Conservation (phyloP, 2,797 vertebrate species). For the Zenarchopterus dispar region DNA sequence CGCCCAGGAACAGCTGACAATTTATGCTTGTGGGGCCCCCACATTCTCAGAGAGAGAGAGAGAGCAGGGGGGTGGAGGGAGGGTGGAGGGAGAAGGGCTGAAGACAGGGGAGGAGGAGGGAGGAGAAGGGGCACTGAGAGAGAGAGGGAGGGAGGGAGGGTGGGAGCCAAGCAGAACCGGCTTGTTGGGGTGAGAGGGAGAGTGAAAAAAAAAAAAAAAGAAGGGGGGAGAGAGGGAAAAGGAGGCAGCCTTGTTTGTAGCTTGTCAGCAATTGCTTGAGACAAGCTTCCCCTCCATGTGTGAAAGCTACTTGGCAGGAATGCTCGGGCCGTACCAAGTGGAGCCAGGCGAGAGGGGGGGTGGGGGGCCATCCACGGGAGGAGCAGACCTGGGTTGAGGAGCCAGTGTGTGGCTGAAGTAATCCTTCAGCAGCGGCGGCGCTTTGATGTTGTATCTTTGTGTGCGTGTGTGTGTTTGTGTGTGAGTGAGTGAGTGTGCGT, state of each 20-base stretch:
- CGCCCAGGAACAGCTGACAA: slow-evolving; percentile 84
- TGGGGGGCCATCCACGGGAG: slow-evolving; percentile 83
- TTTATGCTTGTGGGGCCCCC: slow-evolving; percentile 82
- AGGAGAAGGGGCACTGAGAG: not conserved
- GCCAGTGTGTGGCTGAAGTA: slow-evolving; percentile 88
- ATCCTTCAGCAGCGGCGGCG: slow-evolving; percentile 87
- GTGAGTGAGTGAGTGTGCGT: slow-evolving; percentile 39
- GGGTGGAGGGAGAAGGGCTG: not conserved
- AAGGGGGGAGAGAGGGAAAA: slow-evolving; percentile 48
- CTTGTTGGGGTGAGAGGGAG: not conserved
- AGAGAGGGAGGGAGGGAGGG: slow-evolving; percentile 6
- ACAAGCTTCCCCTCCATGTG: slow-evolving; percentile 93
- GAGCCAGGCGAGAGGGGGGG: slow-evolving; percentile 84
- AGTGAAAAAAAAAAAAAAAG: slow-evolving; percentile 1
- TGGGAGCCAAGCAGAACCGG: slow-evolving; percentile 20
- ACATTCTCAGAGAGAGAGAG: slow-evolving; percentile 74
- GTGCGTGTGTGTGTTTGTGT: slow-evolving; percentile 52
- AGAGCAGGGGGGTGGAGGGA: not conserved
- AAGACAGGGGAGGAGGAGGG: slow-evolving; percentile 16
- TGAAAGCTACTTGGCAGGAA: slow-evolving; percentile 97
- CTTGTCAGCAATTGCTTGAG: slow-evolving; percentile 97
- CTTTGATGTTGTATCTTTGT: slow-evolving; percentile 83
- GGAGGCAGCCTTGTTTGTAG: slow-evolving; percentile 93
- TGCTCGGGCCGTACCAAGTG: slow-evolving; percentile 93
- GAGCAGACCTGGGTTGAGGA: slow-evolving; percentile 87